A percentile compares a stretch with the other conserved stretches of the same genome.
Evolutionary conservation across 2,797 vertebrate species (phyloP).

Genomic region (Rhynchonycteris naso): DNA sequence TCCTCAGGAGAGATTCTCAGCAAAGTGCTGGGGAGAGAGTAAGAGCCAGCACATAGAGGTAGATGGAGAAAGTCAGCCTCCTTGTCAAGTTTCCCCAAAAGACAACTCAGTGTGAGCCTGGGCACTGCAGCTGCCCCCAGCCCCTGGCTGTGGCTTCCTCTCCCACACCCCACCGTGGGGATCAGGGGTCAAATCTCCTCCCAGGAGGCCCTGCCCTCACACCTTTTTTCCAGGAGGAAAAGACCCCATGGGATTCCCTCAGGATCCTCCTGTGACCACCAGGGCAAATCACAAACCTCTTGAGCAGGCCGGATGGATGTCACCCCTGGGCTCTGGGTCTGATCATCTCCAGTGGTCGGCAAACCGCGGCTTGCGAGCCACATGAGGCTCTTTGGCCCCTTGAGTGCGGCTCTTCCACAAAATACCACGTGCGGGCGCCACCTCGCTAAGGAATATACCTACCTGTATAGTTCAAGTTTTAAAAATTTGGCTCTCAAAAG

Average conservation of each 20-base stretch:
- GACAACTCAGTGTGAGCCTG: neutral
- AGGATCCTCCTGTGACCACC: neutral
- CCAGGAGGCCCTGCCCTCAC: neutral
- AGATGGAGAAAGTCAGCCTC: neutral
- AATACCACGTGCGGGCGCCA: no score
- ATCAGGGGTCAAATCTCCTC: neutral
- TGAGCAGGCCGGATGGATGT: neutral
- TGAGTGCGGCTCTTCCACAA: no score
- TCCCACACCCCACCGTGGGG: neutral
- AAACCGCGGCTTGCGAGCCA: no score
- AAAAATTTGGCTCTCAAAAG: no score
- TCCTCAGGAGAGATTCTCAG: neutral
- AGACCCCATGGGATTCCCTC: neutral
- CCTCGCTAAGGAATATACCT: no score
- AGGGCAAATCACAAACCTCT: neutral
- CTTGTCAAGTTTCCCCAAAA: accelerated
- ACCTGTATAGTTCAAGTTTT: no score
- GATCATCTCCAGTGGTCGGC: no score
- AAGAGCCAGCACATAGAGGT: neutral
- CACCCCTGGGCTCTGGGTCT: neutral
- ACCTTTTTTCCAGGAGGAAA: neutral
- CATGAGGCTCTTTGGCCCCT: no score
- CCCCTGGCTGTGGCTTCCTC: neutral
- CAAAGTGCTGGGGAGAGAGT: neutral
- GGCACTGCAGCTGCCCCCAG: accelerated